Evolutionary conservation across 35 echinoderm and acorn worm genomes (phyloP), one percentile per base, ranked within the genome.

Genomic region (Diadema setosum): DNA sequence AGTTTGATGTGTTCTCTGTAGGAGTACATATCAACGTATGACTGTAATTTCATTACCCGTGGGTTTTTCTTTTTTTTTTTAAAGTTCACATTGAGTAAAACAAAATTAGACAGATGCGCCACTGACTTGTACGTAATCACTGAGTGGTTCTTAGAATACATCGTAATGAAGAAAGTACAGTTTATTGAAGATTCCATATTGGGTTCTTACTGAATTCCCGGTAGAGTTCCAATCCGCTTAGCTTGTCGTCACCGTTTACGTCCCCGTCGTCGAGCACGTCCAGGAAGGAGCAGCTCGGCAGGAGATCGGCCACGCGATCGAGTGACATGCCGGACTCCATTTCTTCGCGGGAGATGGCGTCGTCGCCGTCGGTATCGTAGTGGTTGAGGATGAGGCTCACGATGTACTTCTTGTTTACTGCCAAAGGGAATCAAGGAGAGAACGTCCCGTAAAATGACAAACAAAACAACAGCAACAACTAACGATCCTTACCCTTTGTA

Each of bases 321-420:
- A 29, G 36, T 14, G 45, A 64, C 15, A 90, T 61, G 75, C 83
- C 87, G 39, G 76, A 46, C 27, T 75, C 63, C 49, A 97, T 85
- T 52, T 97, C 95, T 6, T 93, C 81, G 3, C 58, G 40, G 34
- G 57, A 83, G 5, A 97, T 45, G 8, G 69, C 49, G 41, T 93
- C 65, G 57, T 97, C 87, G 18, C 56, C 88, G 80, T 90, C 74
- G 6, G 87, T 82, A 42, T 97, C 95, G 46, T 89, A 91, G 76
- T 97, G 91, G 56, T 93, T 90, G 11, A 93, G 81, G 18, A 97
- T 92, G 15, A 93, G 67, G 58, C 91, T 93, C 2, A 97, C 83
- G 5, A 90, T 58, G 75, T 90, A 97, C 46, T 93, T 97, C 82
- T 74, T 81, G 76, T 84, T 87, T 46, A 91, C 95, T 97, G 83